Evolutionary conservation across 2,888 invertebrate species (phyloP).

Genomic region (Folsomia manolachei): DNA sequence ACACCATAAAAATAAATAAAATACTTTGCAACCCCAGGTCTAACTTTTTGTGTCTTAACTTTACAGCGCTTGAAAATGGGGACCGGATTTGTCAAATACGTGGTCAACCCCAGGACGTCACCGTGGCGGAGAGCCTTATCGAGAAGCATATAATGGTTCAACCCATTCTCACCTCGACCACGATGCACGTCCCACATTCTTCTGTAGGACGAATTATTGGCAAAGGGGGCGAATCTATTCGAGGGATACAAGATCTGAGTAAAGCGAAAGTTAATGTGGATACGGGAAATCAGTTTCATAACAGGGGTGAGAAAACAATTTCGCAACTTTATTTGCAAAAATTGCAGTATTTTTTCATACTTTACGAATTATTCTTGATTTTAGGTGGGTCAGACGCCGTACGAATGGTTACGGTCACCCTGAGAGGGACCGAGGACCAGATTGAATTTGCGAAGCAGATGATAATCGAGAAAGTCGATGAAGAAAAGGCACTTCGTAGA

Average conservation of each 20-base stretch:
- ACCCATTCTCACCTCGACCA: constrained; percentile 63
- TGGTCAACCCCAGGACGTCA: constrained; percentile 66
- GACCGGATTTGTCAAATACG: constrained; percentile 67
- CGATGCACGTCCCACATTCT: constrained; percentile 29
- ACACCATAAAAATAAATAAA: constrained; percentile 2
- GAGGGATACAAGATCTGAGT: constrained; percentile 68
- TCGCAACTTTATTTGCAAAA: constrained; percentile 37
- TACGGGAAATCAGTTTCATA: constrained; percentile 45
- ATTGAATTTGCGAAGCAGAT: constrained; percentile 69
- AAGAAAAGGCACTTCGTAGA: constrained; percentile 57
- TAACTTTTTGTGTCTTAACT: constrained; percentile 15
- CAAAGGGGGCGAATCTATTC: constrained; percentile 68
- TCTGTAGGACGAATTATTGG: constrained; percentile 70
- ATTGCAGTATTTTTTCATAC: constrained; percentile 39
- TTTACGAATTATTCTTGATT: neutral
- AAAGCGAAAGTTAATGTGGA: constrained; percentile 70
- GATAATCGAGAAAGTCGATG: constrained; percentile 67
- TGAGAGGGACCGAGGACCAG: constrained; percentile 70
- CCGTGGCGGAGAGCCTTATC: constrained; percentile 70
- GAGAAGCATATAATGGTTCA: constrained; percentile 66
- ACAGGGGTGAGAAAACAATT: constrained; percentile 29
- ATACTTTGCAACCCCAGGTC: constrained; percentile 9
- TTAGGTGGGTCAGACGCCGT: constrained; percentile 22
- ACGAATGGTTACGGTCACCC: constrained; percentile 52
- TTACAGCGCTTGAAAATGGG: constrained; percentile 56